phyloP scores from a whole-genome alignment of 2,797 vertebrate genomes.

The Malacoraja senta region DNA sequence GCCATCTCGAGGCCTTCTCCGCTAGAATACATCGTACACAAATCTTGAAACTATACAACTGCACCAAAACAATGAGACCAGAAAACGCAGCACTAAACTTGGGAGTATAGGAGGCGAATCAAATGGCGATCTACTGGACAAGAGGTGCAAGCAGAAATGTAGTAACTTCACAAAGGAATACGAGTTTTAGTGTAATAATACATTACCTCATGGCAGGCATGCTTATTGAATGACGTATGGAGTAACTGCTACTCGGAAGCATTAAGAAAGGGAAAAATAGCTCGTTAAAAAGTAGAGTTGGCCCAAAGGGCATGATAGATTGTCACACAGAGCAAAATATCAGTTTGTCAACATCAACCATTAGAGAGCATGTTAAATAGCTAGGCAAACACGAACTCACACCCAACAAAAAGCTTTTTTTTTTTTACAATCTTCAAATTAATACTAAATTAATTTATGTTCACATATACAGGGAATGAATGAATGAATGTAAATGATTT shows the following conservation, averaged over 20 bases:
- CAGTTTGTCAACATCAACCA: not conserved
- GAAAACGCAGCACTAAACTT: slow-evolving; percentile 30
- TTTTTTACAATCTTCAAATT: not conserved
- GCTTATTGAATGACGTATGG: slow-evolving; percentile 77
- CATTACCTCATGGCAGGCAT: slow-evolving; percentile 77
- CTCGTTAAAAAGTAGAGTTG: slow-evolving; percentile 47
- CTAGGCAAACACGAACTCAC: not conserved
- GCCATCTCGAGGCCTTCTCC: too few relatives aligned
- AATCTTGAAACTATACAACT: not conserved
- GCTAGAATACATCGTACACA: not conserved
- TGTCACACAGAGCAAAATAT: slow-evolving; percentile 5
- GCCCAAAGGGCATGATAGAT: slow-evolving; percentile 41
- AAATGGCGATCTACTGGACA: not conserved
- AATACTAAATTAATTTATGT: not conserved
- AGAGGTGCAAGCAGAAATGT: not conserved
- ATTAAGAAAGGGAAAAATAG: slow-evolving; percentile 60
- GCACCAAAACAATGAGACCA: not conserved
- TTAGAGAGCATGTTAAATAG: not conserved
- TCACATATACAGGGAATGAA: not conserved
- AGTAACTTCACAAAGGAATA: not conserved
- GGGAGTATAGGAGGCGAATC: slow-evolving; percentile 20
- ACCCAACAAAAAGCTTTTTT: not conserved
- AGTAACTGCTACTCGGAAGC: slow-evolving; percentile 75
- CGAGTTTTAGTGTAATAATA: slow-evolving; percentile 42
- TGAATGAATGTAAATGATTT: not conserved